Evolutionary conservation across 2,113 vertebrate genomes (phyloP).

Genomic region (Passer domesticus): DNA sequence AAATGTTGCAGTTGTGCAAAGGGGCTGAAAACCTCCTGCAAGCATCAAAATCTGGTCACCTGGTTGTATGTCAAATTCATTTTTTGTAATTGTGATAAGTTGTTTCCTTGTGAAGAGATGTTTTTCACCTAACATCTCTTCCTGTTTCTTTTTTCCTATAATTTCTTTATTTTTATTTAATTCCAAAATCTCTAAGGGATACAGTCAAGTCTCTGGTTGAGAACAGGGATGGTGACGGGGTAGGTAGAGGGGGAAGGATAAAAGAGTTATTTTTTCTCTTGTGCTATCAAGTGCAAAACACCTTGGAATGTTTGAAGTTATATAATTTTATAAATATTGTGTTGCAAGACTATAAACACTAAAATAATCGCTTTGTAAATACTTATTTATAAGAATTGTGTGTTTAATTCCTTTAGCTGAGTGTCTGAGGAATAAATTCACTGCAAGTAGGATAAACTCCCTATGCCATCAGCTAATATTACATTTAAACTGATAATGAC

Average conservation of each 20-base stretch:
- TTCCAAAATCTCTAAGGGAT: neutral
- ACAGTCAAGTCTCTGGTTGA: neutral
- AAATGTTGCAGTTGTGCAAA: neutral
- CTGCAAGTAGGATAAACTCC: neutral
- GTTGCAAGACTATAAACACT: neutral
- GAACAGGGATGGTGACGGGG: neutral
- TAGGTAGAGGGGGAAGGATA: neutral
- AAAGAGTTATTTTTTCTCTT: neutral
- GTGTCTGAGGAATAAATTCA: neutral
- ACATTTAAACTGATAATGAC: conserved; percentile 1
- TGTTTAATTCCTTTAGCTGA: conserved; percentile 30
- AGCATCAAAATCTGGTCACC: neutral
- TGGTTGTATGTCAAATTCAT: neutral
- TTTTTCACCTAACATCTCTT: neutral
- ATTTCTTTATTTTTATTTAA: neutral
- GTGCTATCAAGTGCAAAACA: conserved; percentile 37
- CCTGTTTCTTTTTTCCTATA: neutral
- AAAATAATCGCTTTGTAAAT: conserved; percentile 45
- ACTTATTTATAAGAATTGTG: neutral
- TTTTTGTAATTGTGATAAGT: neutral
- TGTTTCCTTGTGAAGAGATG: neutral
- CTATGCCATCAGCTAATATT: neutral
- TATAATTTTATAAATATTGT: conserved; percentile 36
- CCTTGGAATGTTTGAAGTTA: conserved; percentile 24
- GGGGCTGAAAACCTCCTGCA: neutral